Base-by-base conservation (phyloP, 2,113 vertebrate genomes). In the Axis porcinus region DNA sequence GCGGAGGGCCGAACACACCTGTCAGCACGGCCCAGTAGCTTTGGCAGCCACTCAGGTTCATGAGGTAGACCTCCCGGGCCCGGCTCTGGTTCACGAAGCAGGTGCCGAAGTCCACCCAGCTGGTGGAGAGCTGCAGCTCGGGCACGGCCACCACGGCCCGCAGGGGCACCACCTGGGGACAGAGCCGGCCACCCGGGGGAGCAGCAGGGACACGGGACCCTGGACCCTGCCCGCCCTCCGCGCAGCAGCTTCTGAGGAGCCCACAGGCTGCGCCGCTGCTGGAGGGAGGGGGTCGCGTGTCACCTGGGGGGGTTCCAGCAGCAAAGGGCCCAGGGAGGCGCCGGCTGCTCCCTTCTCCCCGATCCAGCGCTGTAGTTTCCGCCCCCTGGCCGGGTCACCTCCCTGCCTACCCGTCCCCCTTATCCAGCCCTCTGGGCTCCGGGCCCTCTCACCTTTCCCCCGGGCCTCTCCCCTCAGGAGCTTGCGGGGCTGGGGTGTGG, bases 11-110 rank as follows among this genome's bases (percentile, higher is more conserved):
- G 0, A 2, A 16, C 96, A 47, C 99, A 99, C 99, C 99, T 94
- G 99, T 98, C 25, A 98, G 10, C 93, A 99, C 98, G 1, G 98
- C 98, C 99, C 99, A 99, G 98, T 97, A 99, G 52, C 99, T 99
- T 82, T 92, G 97, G 64, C 99, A 99, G 70, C 98, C 6, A 0
- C 99, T 99, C 74, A 93, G 97, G 98, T 99, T 99, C 67, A 94
- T 95, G 28, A 99, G 98, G 55, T 97, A 98, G 33, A 99, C 97
- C 2, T 99, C 99, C 97, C 97, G 98, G 25, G 96, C 98, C 95
- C 94, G 97, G 16, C 64, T 98, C 88, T 99, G 98, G 16, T 98
- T 99, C 84, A 99, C 98, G 7, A 98, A 99, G 97, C 99, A 99
- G 86, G 97, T 99, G 40, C 99, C 99, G 19, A 99, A 99, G 98